Percentiles rank a stretch among this genome's conserved stretches.
phyloP scores from a whole-genome alignment of 2,888 invertebrate species.

The Acronicta alni region DNA sequence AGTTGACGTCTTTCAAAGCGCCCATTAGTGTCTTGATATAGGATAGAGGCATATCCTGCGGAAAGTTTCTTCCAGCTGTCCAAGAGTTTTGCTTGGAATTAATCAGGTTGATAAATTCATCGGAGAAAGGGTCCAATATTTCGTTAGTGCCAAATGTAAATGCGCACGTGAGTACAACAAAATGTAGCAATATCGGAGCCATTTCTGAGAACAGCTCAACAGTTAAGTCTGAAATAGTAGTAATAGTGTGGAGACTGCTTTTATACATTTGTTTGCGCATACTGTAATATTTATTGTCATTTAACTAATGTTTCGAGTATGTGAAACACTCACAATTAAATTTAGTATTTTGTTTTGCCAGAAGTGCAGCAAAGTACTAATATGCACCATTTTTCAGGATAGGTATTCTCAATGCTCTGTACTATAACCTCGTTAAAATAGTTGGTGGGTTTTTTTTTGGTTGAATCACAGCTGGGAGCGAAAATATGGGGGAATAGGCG shows the following conservation, averaged over 20 bases:
- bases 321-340: not conserved
- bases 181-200: not conserved
- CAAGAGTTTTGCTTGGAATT: constrained; percentile 92
- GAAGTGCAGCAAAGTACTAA: no score
- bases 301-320: not conserved
- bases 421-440: no score
- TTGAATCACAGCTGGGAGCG: no score
- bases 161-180: constrained; percentile 64
- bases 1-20: constrained; percentile 89
- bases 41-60: constrained; percentile 86
- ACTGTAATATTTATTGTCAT: not conserved
- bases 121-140: constrained; percentile 90
- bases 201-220: no score
- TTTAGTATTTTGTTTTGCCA: no score
- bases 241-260: not conserved
- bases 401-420: no score
- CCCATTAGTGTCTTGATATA: constrained; percentile 92
- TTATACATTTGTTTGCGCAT: not conserved
- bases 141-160: constrained; percentile 59
- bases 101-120: constrained; percentile 92
- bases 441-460: no score
- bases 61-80: constrained; percentile 94
- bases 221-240: no score
- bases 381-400: no score
- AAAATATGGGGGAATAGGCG: no score